Evolutionary conservation across 2,797 vertebrate species (phyloP).

Genomic region (Falco peregrinus): DNA sequence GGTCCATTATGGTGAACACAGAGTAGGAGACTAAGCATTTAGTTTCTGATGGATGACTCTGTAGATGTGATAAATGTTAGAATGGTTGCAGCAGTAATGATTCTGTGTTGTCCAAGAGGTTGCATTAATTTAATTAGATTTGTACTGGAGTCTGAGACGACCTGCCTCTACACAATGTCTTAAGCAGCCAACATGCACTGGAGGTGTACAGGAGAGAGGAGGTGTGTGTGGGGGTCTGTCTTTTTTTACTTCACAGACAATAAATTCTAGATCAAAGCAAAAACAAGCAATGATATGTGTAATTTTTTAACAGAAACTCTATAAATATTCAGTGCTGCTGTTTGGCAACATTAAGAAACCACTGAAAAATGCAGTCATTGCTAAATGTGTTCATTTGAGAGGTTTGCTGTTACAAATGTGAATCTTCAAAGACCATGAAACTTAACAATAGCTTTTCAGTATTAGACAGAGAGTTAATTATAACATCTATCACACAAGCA

Average conservation of each 20-base stretch:
- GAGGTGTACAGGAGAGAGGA: neutral
- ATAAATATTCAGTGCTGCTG: slow-evolving; percentile 28
- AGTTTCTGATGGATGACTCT: slow-evolving; percentile 30
- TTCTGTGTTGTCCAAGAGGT: slow-evolving; percentile 25
- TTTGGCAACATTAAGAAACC: slow-evolving; percentile 40
- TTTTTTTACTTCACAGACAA: slow-evolving; percentile 44
- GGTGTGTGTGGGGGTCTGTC: neutral
- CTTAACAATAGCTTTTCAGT: slow-evolving; percentile 18
- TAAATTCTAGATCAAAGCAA: slow-evolving; percentile 66
- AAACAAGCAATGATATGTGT: slow-evolving; percentile 40
- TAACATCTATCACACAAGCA: neutral
- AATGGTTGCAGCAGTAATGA: slow-evolving; percentile 14
- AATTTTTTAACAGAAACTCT: slow-evolving; percentile 56
- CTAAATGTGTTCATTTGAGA: slow-evolving; percentile 45
- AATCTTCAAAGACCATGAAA: slow-evolving; percentile 46
- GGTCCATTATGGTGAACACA: neutral
- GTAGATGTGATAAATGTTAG: slow-evolving; percentile 33
- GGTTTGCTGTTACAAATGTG: slow-evolving; percentile 45
- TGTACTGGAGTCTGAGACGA: neutral
- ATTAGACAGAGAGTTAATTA: slow-evolving; percentile 41
- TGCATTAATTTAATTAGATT: slow-evolving; percentile 68
- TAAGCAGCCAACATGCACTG: neutral
- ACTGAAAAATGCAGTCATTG: slow-evolving; percentile 51
- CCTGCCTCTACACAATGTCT: neutral
- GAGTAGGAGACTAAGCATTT: neutral